Percentiles rank a stretch among this genome's conserved stretches.
Evolutionary conservation across 2,113 vertebrate genomes (phyloP).

Genomic region (Pituophis catenifer): DNA sequence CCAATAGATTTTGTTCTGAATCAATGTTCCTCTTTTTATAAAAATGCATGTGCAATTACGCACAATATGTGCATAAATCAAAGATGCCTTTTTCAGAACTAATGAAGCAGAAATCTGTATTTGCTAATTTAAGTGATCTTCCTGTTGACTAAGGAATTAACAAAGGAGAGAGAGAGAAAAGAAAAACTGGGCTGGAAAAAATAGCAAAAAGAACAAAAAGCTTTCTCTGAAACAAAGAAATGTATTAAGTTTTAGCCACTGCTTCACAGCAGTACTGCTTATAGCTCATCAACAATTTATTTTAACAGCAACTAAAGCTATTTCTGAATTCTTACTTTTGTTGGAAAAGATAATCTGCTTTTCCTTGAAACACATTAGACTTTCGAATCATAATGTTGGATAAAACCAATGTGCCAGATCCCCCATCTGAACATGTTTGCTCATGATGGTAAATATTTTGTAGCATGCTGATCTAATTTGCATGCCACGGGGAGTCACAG

Average conservation of each 20-base stretch:
- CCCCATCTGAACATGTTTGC: conserved; percentile 23
- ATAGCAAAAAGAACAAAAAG: background rate
- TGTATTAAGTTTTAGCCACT: conserved; percentile 22
- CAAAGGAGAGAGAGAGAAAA: conserved; percentile 20
- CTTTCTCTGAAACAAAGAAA: conserved; percentile 17
- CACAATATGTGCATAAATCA: conserved; percentile 50
- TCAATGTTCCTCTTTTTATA: conserved; percentile 39
- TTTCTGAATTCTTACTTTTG: conserved; percentile 18
- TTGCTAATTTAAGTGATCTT: conserved; percentile 46
- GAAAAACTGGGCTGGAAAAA: background rate
- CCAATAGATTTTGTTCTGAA: conserved; percentile 54
- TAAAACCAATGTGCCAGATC: conserved; percentile 26
- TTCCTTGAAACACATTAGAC: conserved; percentile 22
- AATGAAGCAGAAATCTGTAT: conserved; percentile 61
- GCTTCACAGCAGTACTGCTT: conserved; percentile 18
- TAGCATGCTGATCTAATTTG: conserved; percentile 35
- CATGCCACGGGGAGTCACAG: conserved; percentile 26
- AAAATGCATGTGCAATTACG: conserved; percentile 31
- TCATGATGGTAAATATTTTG: conserved; percentile 36
- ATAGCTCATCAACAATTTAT: conserved; percentile 22
- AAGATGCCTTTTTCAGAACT: conserved; percentile 46
- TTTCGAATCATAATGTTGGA: conserved; percentile 30
- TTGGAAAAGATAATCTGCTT: conserved; percentile 10
- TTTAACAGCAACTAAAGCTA: conserved; percentile 28
- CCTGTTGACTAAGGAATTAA: conserved; percentile 61